Evolutionary conservation across 2,113 vertebrate species (phyloP).

Genomic region (Pimephales promelas): DNA sequence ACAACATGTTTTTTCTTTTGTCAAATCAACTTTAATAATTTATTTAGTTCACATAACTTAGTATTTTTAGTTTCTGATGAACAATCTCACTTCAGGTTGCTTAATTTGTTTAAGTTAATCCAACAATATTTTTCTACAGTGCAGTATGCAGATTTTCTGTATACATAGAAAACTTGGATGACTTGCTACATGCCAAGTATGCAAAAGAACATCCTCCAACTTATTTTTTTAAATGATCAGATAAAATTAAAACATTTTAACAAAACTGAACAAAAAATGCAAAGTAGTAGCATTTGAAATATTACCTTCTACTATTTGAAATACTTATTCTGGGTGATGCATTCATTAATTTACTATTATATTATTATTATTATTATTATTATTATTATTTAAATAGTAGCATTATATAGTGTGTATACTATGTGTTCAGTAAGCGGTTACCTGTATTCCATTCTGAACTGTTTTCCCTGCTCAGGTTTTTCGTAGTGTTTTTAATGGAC

Average conservation of each 20-base stretch:
- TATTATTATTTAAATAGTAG: not conserved
- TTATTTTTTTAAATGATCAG: too few relatives aligned
- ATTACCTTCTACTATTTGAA: not conserved
- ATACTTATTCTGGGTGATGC: not conserved
- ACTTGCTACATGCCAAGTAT: not conserved
- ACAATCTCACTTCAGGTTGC: too few relatives aligned
- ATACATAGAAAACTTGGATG: not conserved
- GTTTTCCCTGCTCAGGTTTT: conserved; percentile 23
- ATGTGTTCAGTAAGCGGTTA: not conserved
- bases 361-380: not conserved
- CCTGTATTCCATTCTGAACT: not conserved
- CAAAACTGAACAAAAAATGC: not conserved
- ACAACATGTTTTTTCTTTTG: too few relatives aligned
- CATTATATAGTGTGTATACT: not conserved
- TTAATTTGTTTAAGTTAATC: too few relatives aligned
- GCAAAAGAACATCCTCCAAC: not conserved
- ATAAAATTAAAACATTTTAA: too few relatives aligned
- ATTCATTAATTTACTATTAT: not conserved
- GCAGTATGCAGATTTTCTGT: not conserved
- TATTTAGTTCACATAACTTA: too few relatives aligned
- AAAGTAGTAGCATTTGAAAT: not conserved
- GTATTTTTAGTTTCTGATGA: too few relatives aligned
- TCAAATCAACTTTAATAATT: too few relatives aligned
- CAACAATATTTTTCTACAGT: too few relatives aligned
- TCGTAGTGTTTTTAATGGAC: not conserved